phyloP scores from a whole-genome alignment of 1,140 invertebrate species.

The Drosophila auraria region DNA sequence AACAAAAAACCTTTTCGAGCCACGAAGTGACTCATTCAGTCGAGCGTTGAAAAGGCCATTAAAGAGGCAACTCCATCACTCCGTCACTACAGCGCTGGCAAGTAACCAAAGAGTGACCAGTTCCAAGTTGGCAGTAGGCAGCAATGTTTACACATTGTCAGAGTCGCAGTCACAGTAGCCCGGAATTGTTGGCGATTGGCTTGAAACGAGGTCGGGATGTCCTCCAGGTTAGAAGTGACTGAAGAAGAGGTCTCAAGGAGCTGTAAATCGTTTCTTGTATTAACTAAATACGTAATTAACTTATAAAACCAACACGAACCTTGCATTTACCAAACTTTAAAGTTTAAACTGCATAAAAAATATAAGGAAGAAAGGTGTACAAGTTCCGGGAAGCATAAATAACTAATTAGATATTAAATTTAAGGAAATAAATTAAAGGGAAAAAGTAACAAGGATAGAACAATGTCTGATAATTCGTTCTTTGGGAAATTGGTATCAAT shows the following conservation, averaged over 20 bases:
- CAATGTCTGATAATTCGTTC: no score
- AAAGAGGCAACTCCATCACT: constrained; percentile 30
- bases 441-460: no score
- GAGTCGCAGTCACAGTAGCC: neutral
- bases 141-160: constrained; percentile 21
- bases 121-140: constrained; percentile 7
- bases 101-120: constrained; percentile 31
- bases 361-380: no score
- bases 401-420: no score
- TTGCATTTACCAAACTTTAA: no score
- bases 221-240: constrained; percentile 2
- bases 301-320: no score
- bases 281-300: no score
- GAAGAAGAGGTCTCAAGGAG: neutral
- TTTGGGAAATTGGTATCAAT: no score
- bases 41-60: constrained; percentile 54
- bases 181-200: neutral
- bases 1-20: constrained; percentile 42
- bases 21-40: constrained; percentile 50
- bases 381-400: no score
- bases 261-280: no score
- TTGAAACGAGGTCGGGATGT: neutral
- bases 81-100: neutral
- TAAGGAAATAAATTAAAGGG: no score
- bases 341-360: no score